Percentiles rank a stretch among this genome's conserved stretches.
Evolutionary conservation across 2,113 vertebrate genomes (phyloP).

Genomic region (Melospiza georgiana): DNA sequence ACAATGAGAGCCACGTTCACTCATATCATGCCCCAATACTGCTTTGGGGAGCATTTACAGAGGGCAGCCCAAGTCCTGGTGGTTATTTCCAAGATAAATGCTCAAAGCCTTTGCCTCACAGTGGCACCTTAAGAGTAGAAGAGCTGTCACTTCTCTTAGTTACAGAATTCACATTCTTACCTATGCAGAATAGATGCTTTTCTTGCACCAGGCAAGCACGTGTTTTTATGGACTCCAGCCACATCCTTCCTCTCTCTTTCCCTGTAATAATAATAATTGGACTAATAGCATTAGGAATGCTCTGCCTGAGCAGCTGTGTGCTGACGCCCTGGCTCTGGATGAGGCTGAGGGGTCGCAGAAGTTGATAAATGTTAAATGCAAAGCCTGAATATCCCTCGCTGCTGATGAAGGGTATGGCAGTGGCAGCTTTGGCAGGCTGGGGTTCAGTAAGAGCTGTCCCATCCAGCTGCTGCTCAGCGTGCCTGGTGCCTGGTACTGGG

Average conservation of each 20-base stretch:
- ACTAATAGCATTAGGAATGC: background rate
- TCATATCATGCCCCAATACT: fast-evolving
- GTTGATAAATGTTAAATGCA: background rate
- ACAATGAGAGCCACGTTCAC: fast-evolving
- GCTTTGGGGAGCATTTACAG: background rate
- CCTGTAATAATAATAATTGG: background rate
- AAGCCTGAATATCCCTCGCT: background rate
- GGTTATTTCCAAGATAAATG: background rate
- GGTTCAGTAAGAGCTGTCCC: background rate
- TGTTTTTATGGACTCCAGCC: background rate
- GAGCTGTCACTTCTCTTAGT: background rate
- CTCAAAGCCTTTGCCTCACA: background rate
- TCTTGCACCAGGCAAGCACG: background rate
- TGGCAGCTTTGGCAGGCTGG: background rate
- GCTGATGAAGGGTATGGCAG: fast-evolving
- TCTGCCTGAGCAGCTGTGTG: fast-evolving
- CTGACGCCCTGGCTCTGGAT: background rate
- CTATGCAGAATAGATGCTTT: background rate
- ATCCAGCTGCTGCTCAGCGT: fast-evolving
- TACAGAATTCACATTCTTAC: background rate
- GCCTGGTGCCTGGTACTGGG: background rate
- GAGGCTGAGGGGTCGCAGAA: background rate
- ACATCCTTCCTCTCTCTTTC: background rate
- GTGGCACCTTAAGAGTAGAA: background rate
- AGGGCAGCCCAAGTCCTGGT: background rate